Evolutionary conservation across 2,797 vertebrate genomes (phyloP).

Genomic region (Phoebastria nigripes): DNA sequence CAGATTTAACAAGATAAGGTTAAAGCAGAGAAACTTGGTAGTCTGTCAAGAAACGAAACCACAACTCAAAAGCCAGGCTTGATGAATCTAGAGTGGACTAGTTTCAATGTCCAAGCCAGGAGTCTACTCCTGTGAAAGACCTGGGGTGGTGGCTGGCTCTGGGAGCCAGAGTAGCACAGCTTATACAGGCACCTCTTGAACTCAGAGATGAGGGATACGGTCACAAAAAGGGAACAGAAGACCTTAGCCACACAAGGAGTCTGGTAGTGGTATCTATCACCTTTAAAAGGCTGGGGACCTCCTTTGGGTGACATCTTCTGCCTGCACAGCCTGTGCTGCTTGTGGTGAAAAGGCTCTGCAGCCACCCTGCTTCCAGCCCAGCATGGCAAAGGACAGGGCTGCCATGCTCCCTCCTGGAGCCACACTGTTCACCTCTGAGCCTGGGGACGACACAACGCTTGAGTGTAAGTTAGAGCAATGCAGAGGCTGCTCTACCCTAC

Average conservation of each 20-base stretch:
- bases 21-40: neutral
- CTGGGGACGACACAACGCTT: fast-evolving
- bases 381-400: neutral
- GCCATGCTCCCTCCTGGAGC: neutral
- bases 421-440: neutral
- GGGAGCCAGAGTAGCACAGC: neutral
- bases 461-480: neutral
- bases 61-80: neutral
- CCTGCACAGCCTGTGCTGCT: neutral
- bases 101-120: neutral
- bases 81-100: neutral
- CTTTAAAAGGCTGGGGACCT: neutral
- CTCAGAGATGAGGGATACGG: neutral
- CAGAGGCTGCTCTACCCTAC: neutral
- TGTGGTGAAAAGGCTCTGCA: neutral
- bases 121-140: neutral
- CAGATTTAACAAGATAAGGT: neutral
- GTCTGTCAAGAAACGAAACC: neutral
- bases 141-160: too few relatives aligned
- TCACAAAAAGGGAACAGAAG: too few relatives aligned
- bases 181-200: neutral
- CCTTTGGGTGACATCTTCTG: too few relatives aligned
- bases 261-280: neutral
- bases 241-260: neutral
- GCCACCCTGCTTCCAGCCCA: neutral